Evolutionary conservation across 2,888 invertebrate species (phyloP).

Genomic region (Heliconius charithonia): DNA sequence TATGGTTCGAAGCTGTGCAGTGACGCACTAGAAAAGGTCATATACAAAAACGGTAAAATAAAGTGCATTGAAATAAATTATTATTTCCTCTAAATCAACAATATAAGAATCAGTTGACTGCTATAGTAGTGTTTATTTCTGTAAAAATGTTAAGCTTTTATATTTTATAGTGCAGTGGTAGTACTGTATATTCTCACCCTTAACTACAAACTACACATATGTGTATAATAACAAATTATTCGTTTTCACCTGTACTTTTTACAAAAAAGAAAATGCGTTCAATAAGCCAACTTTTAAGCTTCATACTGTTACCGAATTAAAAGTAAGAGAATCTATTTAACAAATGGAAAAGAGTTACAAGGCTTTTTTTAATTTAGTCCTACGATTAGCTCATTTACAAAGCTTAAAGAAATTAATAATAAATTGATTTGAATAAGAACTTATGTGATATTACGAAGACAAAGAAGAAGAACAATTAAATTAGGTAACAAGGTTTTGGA

Average conservation of each 20-base stretch:
- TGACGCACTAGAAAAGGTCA: slow-evolving; percentile 54
- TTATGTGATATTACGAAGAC: too few species aligned
- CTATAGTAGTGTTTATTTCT: not conserved
- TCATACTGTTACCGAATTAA: not conserved
- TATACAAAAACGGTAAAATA: slow-evolving; percentile 45
- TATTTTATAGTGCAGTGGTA: too few species aligned
- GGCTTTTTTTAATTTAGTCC: not conserved
- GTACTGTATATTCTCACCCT: too few species aligned
- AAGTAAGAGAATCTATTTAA: not conserved
- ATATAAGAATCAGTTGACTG: not conserved
- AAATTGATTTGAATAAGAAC: too few species aligned
- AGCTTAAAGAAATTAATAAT: too few species aligned
- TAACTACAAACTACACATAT: too few species aligned
- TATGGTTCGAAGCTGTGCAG: slow-evolving; percentile 57
- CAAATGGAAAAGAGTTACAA: not conserved
- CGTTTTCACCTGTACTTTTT: too few species aligned
- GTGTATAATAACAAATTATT: too few species aligned
- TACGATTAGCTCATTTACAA: not conserved
- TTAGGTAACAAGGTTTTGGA: too few species aligned
- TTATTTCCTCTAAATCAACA: slow-evolving; percentile 29
- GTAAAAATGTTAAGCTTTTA: not conserved
- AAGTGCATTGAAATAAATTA: slow-evolving; percentile 33
- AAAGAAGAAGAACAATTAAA: too few species aligned
- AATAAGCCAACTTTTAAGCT: not conserved
- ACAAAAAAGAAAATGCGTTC: not conserved